A percentile compares a stretch with the other conserved stretches of the same genome.
These are phyloP conservation scores for Merluccius polli DNA, from an alignment of 2,797 vertebrate species.

Conservation along the genomic window DNA sequence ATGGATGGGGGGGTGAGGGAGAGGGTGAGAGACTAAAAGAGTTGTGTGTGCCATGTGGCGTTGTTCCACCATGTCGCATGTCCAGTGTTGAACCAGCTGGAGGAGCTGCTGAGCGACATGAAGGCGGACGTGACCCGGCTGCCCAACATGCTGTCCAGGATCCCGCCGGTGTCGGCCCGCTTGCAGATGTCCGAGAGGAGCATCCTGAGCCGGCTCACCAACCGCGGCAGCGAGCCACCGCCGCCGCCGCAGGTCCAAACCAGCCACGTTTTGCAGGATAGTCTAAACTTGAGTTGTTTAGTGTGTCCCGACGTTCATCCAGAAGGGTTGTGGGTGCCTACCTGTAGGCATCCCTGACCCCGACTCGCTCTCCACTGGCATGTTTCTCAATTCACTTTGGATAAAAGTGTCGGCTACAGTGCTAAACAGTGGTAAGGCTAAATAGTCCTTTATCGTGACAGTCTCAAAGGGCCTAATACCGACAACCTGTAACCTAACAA, in stretches of 20 bases:
- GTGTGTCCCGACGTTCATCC: not conserved
- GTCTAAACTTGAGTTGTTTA: not conserved
- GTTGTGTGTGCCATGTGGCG: not conserved
- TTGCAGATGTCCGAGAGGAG: conserved; percentile 97
- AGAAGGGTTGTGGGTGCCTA: not conserved
- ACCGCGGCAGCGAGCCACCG: conserved; percentile 83
- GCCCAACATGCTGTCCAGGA: conserved; percentile 95
- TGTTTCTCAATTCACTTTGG: not conserved
- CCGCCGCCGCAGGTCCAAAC: conserved; percentile 44
- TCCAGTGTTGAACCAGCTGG: conserved; percentile 94
- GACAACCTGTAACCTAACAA: not conserved
- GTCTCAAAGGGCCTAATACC: not conserved
- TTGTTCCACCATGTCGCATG: not conserved
- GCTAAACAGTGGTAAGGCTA: not conserved
- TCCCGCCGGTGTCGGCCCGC: conserved; percentile 91
- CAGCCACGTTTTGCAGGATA: not conserved
- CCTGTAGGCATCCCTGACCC: not conserved
- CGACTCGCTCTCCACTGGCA: not conserved
- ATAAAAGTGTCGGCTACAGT: not conserved
- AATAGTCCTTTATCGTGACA: not conserved
- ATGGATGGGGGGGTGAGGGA: too few relatives aligned
- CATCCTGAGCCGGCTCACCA: conserved; percentile 95
- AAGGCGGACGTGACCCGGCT: conserved; percentile 95
- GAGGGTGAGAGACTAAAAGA: not conserved
- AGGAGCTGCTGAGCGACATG: conserved; percentile 98